These are phyloP conservation scores for Dexiosoma caninum DNA, from an alignment of 2,888 invertebrate genomes.

Conservation along the genomic window DNA sequence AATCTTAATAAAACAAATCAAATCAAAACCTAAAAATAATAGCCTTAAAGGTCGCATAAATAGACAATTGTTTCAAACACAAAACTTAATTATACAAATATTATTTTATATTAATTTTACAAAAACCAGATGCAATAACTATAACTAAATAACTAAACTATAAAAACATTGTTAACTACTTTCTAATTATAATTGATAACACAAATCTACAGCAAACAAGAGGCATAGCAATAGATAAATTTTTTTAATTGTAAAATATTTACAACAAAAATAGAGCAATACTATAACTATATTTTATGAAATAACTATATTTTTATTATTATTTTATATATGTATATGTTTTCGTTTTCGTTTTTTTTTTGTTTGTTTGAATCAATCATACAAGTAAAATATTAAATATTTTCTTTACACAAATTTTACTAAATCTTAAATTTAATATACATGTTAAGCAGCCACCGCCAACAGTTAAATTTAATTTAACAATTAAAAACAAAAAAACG, in stretches of 20 bases:
- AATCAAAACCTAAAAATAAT: constrained; percentile 63
- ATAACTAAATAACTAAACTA: constrained; percentile 52
- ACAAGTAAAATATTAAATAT: constrained; percentile 38
- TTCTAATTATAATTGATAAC: constrained; percentile 49
- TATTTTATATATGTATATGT: not conserved
- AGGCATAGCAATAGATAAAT: constrained; percentile 63
- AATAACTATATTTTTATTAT: constrained; percentile 12
- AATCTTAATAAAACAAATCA: constrained; percentile 53
- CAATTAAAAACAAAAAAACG: constrained; percentile 7
- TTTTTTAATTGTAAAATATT: constrained; percentile 51
- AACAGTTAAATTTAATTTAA: constrained; percentile 63
- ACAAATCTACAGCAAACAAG: constrained; percentile 56
- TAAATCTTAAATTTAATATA: constrained; percentile 27
- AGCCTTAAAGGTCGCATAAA: constrained; percentile 64
- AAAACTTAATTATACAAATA: constrained; percentile 37
- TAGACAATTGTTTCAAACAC: constrained; percentile 48
- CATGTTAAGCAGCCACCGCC: constrained; percentile 62
- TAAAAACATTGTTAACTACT: constrained; percentile 61
- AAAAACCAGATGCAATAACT: constrained; percentile 67
- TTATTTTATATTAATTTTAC: constrained; percentile 49
- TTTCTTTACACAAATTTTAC: constrained; percentile 55
- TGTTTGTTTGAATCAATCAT: constrained; percentile 18
- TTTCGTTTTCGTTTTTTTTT: constrained; percentile 43
- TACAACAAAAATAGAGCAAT: constrained; percentile 53
- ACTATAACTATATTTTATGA: constrained; percentile 42